Conservation (phyloP, 1,140 invertebrate genomes). For the Camponotus pennsylvanicus region DNA sequence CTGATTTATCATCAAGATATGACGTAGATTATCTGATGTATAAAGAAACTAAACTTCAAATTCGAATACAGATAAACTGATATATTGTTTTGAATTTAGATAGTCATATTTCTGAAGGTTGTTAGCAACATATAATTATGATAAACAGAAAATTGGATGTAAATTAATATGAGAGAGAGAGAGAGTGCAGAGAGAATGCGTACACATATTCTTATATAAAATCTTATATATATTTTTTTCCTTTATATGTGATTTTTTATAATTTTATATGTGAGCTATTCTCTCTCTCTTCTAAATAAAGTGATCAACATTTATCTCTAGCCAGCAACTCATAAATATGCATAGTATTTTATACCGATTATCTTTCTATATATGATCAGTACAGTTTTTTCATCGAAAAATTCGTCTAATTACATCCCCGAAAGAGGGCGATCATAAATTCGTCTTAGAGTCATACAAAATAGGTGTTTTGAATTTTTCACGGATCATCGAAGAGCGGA, state of each 20-base stretch:
- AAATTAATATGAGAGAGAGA: too few relatives aligned
- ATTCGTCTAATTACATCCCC: background rate
- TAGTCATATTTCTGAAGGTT: background rate
- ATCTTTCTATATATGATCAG: background rate
- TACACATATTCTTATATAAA: too few relatives aligned
- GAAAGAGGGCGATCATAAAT: slow-evolving; percentile 22
- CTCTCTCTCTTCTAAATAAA: background rate
- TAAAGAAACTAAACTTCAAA: background rate
- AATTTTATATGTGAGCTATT: background rate
- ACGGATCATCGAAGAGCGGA: background rate
- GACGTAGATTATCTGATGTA: background rate
- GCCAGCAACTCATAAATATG: background rate
- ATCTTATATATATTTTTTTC: background rate
- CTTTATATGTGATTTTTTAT: background rate
- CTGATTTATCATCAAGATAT: background rate
- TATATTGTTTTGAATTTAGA: background rate
- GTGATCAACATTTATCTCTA: background rate
- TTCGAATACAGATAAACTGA: background rate
- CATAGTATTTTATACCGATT: background rate
- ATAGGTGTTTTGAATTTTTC: slow-evolving; percentile 20
- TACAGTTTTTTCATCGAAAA: background rate
- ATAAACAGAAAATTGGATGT: too few relatives aligned
- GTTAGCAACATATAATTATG: background rate
- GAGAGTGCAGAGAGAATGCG: too few relatives aligned
- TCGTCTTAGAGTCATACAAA: slow-evolving; percentile 24